These are phyloP conservation scores for Macaria liturata DNA, from an alignment of 2,888 invertebrate species.

Conservation along the genomic window DNA sequence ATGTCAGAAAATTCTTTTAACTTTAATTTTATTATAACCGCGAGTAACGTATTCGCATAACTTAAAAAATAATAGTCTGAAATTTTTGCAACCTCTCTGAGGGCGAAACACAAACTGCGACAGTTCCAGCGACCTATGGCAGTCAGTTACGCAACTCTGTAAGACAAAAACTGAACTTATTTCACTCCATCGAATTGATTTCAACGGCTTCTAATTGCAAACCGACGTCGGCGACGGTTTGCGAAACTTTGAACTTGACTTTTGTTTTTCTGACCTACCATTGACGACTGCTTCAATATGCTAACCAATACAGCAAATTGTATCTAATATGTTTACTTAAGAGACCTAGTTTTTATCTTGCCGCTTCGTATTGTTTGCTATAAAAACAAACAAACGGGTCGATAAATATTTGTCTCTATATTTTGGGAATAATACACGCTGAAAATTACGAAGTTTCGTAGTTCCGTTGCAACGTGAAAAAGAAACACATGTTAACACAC, in stretches of 20 bases:
- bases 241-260: constrained; percentile 23
- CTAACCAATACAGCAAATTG: no score
- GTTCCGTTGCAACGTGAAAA: no score
- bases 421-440: no score
- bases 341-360: no score
- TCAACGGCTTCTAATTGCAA: constrained; percentile 35
- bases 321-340: no score
- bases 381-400: no score
- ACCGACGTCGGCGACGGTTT: constrained; percentile 19
- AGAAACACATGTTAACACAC: no score
- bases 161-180: constrained; percentile 45
- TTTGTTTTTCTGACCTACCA: not conserved
- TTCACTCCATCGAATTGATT: constrained; percentile 53
- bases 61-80: constrained; percentile 3
- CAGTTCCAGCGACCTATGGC: constrained; percentile 38
- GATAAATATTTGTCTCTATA: no score
- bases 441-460: no score
- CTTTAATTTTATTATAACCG: not conserved
- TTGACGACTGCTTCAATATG: no score
- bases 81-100: constrained; percentile 32
- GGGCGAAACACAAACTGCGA: constrained; percentile 45
- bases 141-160: constrained; percentile 46
- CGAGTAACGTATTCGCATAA: not conserved
- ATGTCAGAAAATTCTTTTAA: not conserved
- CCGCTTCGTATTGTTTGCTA: no score